Conservation (phyloP, 2,797 vertebrate species). For the Rhyacichthys aspro region DNA sequence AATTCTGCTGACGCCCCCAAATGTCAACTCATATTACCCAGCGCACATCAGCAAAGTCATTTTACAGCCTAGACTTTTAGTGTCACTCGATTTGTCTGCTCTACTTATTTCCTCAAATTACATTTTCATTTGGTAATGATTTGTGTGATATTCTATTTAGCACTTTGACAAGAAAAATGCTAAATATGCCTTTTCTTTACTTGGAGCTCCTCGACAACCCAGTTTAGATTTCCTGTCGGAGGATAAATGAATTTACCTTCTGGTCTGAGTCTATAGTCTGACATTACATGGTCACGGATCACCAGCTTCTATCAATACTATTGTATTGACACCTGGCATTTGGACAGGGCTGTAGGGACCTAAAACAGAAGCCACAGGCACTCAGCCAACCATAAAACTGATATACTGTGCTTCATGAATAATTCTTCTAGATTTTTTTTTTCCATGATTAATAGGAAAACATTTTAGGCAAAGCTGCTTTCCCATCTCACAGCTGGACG, state of each 20-base stretch:
- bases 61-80: slow-evolving; percentile 32
- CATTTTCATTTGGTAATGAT: neutral
- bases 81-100: slow-evolving; percentile 27
- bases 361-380: slow-evolving; percentile 6
- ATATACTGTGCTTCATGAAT: too few species aligned
- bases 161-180: neutral
- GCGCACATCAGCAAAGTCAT: slow-evolving; percentile 61
- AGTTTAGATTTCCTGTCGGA: neutral
- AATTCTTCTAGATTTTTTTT: too few species aligned
- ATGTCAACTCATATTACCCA: slow-evolving; percentile 63
- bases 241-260: neutral
- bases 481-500: too few species aligned
- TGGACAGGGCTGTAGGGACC: slow-evolving; percentile 20
- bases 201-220: too few species aligned
- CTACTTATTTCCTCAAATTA: neutral
- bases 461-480: too few species aligned
- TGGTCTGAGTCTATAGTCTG: slow-evolving; percentile 7
- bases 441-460: too few species aligned
- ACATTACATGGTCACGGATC: slow-evolving; percentile 38
- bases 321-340: slow-evolving; percentile 28
- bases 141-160: neutral
- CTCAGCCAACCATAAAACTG: too few species aligned
- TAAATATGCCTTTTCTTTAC: neutral
- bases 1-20: slow-evolving; percentile 67
- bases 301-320: slow-evolving; percentile 40